Base-by-base conservation (phyloP, 2,797 vertebrate species). In the Acestrorhynchus altus region DNA sequence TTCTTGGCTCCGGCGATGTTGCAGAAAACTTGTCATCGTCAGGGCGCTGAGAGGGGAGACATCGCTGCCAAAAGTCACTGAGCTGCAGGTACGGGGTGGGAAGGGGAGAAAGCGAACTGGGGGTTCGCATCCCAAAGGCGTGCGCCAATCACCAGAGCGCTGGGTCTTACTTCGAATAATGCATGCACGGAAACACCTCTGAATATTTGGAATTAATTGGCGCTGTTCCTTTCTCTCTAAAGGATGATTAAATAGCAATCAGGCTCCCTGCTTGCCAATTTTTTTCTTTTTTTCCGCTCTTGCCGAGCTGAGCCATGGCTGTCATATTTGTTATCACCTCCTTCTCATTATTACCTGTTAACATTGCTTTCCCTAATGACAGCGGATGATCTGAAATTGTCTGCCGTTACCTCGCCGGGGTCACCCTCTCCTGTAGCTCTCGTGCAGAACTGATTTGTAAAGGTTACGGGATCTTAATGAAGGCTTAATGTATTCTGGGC, bases 201-300 rank as follows among this genome's bases (percentile, higher is more conserved):
- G 82, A 85, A 86, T 83, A 77, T 83, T 82, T 84, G 84, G 84
- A 86, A 74, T 88, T 84, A 88, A 82, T 87, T 87, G 89, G 82
- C 85, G 15, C 77, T 73, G 70, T 52, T 79, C 64, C 56, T 35
- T 61, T 68, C 46, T 61, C 35, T 64, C 75, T 61, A 57, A 74
- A 65, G 51, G 39, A 71, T 74, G 80, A 78, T 78, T 78, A 78
- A 81, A 78, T 63, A 74, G 76, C 76, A 78, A 74, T 74, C 76
- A 71, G 42, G 35, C 59, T 44, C 22, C 26, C 18, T 12, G 31
- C n/a, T 56, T 42, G 60, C 65, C 65, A 70, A 74, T 74, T 74
- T 42, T 47, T 42, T n/a, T 13, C 4, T 12, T 7, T 61, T n/a
- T 39, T 8, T 59, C 52, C 57, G 22, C 54, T 71, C 51, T 18